Conservation (phyloP, 2,113 vertebrate genomes). For the Petrocephalus microphthalmus region DNA sequence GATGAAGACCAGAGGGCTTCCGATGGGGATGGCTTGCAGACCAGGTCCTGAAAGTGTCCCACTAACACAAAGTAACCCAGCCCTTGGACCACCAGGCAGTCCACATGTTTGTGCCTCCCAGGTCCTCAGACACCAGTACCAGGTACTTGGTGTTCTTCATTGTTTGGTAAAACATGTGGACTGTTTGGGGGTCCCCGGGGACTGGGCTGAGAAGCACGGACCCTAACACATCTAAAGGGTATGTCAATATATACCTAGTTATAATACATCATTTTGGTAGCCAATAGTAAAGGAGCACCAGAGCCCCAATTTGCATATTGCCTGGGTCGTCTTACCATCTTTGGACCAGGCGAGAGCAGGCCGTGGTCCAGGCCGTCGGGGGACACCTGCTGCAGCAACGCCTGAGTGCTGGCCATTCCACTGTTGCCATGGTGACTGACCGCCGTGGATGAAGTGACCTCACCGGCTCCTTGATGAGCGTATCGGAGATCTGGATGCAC, state of each 20-base stretch:
- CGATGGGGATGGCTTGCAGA: background rate
- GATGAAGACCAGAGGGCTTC: background rate
- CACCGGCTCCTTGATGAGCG: constrained; percentile 74
- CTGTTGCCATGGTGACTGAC: constrained; percentile 86
- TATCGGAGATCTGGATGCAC: constrained; percentile 74
- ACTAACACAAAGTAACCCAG: background rate
- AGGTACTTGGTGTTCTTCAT: background rate
- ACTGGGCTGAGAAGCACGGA: background rate
- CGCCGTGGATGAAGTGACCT: constrained; percentile 81
- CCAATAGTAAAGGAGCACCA: background rate
- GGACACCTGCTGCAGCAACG: constrained; percentile 92
- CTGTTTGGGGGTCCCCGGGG: background rate
- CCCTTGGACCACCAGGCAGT: background rate
- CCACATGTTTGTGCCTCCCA: background rate
- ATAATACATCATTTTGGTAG: background rate
- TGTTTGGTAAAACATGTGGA: background rate
- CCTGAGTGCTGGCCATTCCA: constrained; percentile 82
- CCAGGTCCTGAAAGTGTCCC: background rate
- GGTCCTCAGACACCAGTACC: background rate
- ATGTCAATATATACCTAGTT: background rate
- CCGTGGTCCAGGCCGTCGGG: constrained; percentile 86
- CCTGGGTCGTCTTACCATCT: constrained; percentile 79
- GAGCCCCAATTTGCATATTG: background rate
- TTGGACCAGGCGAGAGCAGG: constrained; percentile 90
- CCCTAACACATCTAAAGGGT: background rate